These are phyloP conservation scores for Sesamia inferens DNA, from an alignment of 2,888 invertebrate genomes.

Conservation along the genomic window DNA sequence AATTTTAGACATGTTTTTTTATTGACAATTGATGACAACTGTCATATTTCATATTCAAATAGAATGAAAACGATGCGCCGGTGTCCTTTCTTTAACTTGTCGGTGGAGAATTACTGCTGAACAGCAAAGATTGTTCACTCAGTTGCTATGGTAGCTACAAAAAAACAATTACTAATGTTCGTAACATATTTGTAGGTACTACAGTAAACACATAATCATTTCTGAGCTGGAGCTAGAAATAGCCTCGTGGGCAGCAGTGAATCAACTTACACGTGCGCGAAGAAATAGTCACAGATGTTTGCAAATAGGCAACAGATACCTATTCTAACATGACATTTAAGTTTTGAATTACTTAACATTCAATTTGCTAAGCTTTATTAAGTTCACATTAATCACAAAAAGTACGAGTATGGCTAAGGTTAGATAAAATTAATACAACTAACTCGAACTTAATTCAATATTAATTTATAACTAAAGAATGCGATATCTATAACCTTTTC, in stretches of 20 bases:
- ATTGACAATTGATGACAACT: no score
- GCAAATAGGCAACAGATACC: slow-evolving; percentile 51
- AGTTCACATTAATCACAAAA: not conserved
- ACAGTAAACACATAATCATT: slow-evolving; percentile 20
- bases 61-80: no score
- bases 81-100: slow-evolving; percentile 36
- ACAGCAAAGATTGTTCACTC: not conserved
- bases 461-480: slow-evolving; percentile 2
- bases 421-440: not conserved
- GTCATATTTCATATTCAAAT: no score
- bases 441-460: not conserved
- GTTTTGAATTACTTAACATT: slow-evolving; percentile 44
- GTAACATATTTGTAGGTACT: not conserved
- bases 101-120: slow-evolving; percentile 10
- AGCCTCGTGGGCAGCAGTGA: slow-evolving; percentile 70
- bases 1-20: no score
- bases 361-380: slow-evolving; percentile 20
- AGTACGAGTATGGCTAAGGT: not conserved
- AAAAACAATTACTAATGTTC: slow-evolving; percentile 2
- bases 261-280: slow-evolving; percentile 66
- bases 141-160: not conserved
- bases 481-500: not conserved
- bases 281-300: slow-evolving; percentile 61
- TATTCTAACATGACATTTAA: slow-evolving; percentile 47
- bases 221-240: slow-evolving; percentile 63